Evolutionary conservation across 2,113 vertebrate genomes (phyloP), one percentile per base, ranked within the genome.

Genomic region (Charadrius vociferus): DNA sequence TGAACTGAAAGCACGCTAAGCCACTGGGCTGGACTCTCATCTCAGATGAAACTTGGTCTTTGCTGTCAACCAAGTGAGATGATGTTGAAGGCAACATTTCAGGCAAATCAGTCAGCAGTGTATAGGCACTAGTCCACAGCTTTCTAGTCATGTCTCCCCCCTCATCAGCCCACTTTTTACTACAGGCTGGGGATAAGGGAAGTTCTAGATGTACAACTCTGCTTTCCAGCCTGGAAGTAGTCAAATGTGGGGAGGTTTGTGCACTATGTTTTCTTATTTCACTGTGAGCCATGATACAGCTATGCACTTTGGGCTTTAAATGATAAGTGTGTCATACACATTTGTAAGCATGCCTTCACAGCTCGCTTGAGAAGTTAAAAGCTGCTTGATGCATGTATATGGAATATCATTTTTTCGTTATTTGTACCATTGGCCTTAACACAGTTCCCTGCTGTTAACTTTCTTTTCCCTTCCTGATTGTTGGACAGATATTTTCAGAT

Each of bases 401-500:
- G 66, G 58, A 78, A 85, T 87, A 88, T 53, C 14, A 21, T 84
- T 95, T 93, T 95, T 96, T 73, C 14, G 8, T 86, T 85, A 27
- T 86, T 81, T 91, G 61, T 65, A 49, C 23, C 36, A 17, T 7
- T 96, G 77, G 55, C 43, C 83, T 88, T 94, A 96, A 94, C 81
- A 73, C 85, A 81, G 52, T 75, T 87, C 36, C 79, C 72, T 93
- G 72, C 34, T 96, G 73, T 67, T 84, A 62, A 75, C 75, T 90
- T 95, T 87, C 62, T 93, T 90, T 94, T 92, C 37, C 39, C n/a
- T 91, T 91, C 86, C 32, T 93, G 66, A 50, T 62, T 81, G 34
- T n/a, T 81, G 41, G 52, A 59, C 63, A 86, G 81, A 77, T 74
- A 91, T 83, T 90, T 97, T 95, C 79, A 93, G 89, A 91, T 86